phyloP scores from a whole-genome alignment of 1,140 invertebrate genomes.

The Mylabris phalerata region DNA sequence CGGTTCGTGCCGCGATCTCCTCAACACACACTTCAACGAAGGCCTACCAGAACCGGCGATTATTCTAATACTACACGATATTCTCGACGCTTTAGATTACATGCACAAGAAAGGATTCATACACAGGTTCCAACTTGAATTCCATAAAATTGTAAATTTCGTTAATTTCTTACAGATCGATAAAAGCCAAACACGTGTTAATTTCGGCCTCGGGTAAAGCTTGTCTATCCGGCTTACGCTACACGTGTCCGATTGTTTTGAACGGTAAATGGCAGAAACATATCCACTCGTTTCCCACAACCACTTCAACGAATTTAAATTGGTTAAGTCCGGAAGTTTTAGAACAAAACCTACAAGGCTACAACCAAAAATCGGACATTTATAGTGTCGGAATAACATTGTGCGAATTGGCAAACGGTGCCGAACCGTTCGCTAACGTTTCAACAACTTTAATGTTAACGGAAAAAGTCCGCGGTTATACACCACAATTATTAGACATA shows the following conservation, averaged over 20 bases:
- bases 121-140: slow-evolving; percentile 57
- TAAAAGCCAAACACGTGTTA: slow-evolving; percentile 78
- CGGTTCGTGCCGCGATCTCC: slow-evolving; percentile 72
- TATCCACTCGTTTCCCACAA: slow-evolving; percentile 67
- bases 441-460: slow-evolving; percentile 80
- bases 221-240: slow-evolving; percentile 68
- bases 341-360: slow-evolving; percentile 79
- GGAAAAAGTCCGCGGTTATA: slow-evolving; percentile 76
- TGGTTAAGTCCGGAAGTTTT: slow-evolving; percentile 89
- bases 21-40: slow-evolving; percentile 68
- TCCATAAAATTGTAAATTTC: slow-evolving; percentile 2
- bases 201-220: slow-evolving; percentile 62
- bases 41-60: slow-evolving; percentile 75
- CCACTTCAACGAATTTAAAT: slow-evolving; percentile 64
- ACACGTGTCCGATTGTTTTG: slow-evolving; percentile 63
- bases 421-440: slow-evolving; percentile 77
- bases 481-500: slow-evolving; percentile 69
- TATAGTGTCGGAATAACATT: slow-evolving; percentile 83
- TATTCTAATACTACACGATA: slow-evolving; percentile 70
- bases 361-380: slow-evolving; percentile 83
- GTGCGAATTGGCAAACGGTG: slow-evolving; percentile 85
- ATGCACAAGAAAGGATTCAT: slow-evolving; percentile 79
- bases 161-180: slow-evolving; percentile 50
- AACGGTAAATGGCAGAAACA: slow-evolving; percentile 60
- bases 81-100: slow-evolving; percentile 73